Base-by-base conservation (phyloP, 2,797 vertebrate genomes). In the Lophotriccus pileatus region DNA sequence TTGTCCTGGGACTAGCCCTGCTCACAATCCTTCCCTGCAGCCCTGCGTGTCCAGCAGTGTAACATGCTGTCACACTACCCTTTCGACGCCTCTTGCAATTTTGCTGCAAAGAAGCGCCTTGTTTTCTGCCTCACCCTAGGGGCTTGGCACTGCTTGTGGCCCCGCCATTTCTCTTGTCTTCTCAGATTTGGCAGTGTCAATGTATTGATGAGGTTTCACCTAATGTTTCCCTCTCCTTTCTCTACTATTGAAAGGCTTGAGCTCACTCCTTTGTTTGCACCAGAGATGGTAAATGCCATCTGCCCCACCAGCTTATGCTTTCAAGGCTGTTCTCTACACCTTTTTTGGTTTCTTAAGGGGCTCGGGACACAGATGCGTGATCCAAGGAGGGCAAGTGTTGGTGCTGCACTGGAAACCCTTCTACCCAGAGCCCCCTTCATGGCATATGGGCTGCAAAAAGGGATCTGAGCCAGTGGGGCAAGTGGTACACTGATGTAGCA, bases 1-100 rank as follows among this genome's bases (percentile, higher is more conserved):
- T 1, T 1, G 8, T 14, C 23, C 4, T 1, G 22, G 4, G n/a
- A 27, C n/a, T 0, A 0, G 7, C n/a, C 37, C 17, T 0, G 0
- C 37, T 67, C 0, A 0, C 7, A 1, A 3, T 52, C 32, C 19
- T 72, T 56, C 20, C 3, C 60, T 16, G 32, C 12, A 52, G 63
- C 44, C 50, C 28, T 5, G 2, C 0, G 0, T 11, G 6, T 37
- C 36, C 49, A 43, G 50, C 28, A 21, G 1, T 8, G 19, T 24
- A 28, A 9, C 20, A 1, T 2, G 5, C 43, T 62, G 14, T 10
- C 37, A 12, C 36, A 10, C 34, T 60, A 21, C 19, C 3, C 0
- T 14, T 70, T 32, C 0, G 2, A 20, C 16, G 6, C 10, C 44
- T 15, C 44, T 56, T 72, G 47, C 0, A 1, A 20, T 52, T 83